Conservation (phyloP, 2,797 vertebrate genomes). For the Varecia variegata region DNA sequence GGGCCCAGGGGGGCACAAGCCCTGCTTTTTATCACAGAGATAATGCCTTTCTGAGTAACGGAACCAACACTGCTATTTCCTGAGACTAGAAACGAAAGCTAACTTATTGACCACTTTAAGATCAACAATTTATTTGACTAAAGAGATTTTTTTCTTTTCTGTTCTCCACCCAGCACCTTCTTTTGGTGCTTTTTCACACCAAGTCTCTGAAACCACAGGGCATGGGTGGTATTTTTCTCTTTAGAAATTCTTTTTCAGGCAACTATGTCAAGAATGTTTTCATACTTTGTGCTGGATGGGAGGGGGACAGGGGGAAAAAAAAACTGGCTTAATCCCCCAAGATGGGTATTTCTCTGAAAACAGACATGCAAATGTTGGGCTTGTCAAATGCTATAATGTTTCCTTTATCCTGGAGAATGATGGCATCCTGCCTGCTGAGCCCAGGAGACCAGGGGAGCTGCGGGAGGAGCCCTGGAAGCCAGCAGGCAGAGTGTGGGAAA, state of each 20-base stretch:
- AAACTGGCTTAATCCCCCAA: conserved; percentile 84
- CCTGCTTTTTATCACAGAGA: background rate
- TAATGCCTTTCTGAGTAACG: background rate
- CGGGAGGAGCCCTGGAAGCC: conserved; percentile 84
- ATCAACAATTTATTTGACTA: conserved; percentile 67
- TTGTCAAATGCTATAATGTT: conserved; percentile 84
- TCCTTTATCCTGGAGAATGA: conserved; percentile 90
- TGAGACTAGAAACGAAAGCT: conserved; percentile 42
- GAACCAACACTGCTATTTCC: background rate
- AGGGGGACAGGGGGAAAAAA: conserved; percentile 52
- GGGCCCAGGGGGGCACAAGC: conserved; percentile 38
- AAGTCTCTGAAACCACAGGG: conserved; percentile 75
- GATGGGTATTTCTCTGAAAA: conserved; percentile 91
- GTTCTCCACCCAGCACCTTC: background rate
- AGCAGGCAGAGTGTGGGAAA: conserved; percentile 93
- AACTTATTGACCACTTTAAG: conserved; percentile 16
- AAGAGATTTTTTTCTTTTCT: conserved; percentile 63
- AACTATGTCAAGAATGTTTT: conserved; percentile 89
- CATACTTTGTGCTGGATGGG: conserved; percentile 84
- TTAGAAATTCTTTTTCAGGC: conserved; percentile 85
- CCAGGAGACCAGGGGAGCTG: conserved; percentile 88
- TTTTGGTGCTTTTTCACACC: conserved; percentile 49
- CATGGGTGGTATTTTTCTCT: conserved; percentile 76
- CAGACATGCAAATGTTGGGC: conserved; percentile 84
- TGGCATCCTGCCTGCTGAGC: conserved; percentile 90